Conservation (phyloP, 2,888 invertebrate genomes). For the Trichogramma dendrolimi region DNA sequence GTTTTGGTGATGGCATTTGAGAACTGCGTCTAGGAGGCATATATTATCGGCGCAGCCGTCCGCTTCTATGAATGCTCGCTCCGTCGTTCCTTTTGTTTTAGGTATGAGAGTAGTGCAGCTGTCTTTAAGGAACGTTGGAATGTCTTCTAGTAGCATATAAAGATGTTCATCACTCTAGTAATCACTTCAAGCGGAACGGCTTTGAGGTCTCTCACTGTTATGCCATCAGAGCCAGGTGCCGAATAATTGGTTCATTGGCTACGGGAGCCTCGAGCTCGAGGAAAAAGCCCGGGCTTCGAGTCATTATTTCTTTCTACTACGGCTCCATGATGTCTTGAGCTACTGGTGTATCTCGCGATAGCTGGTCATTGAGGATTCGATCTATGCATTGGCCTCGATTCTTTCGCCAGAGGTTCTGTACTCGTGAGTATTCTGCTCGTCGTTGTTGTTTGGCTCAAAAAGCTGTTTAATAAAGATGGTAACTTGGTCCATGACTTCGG, state of each 20-base stretch:
- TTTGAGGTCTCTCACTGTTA: neutral
- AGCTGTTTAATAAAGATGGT: too few relatives aligned
- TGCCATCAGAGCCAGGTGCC: constrained; percentile 4
- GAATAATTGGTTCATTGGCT: neutral
- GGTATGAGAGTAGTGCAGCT: neutral
- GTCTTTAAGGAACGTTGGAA: neutral
- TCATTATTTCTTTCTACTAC: neutral
- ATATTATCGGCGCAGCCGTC: constrained; percentile 7
- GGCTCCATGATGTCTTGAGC: neutral
- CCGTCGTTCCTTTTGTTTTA: constrained; percentile 1
- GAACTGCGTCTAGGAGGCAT: neutral
- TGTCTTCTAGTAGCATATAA: neutral
- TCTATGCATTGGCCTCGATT: constrained; percentile 26
- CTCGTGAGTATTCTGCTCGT: constrained; percentile 19
- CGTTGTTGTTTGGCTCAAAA: constrained; percentile 14
- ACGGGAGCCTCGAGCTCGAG: neutral
- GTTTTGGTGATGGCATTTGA: neutral
- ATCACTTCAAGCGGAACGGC: neutral
- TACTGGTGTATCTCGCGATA: too few relatives aligned
- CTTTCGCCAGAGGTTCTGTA: constrained; percentile 25
- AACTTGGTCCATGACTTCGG: too few relatives aligned
- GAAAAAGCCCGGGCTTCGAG: neutral
- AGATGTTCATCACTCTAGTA: neutral
- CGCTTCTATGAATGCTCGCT: neutral
- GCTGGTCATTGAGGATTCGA: constrained; percentile 15